Base-by-base conservation (phyloP, 2,113 vertebrate species). In the Dipodomys merriami region DNA sequence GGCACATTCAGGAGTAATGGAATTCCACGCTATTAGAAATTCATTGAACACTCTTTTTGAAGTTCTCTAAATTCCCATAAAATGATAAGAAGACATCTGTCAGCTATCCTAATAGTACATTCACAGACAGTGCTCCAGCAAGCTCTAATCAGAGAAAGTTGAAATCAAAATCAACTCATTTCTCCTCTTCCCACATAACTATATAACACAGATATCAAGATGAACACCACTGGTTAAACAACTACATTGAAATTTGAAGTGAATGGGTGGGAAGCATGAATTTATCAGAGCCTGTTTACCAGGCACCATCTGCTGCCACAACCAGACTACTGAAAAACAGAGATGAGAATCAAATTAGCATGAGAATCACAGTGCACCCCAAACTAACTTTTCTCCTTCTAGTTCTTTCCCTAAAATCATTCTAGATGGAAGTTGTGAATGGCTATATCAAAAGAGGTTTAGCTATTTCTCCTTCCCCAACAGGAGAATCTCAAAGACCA, bases 141-240 rank as follows among this genome's bases (percentile, higher is more conserved):
- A 67, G 16, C 30, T 25, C 25, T 27, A 62, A 46, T 95, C 57
- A 71, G 83, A 97, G 90, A 86, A 88, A 85, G 62, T 49, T 94
- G 83, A 94, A 96, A 92, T 94, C 71, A 93, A 71, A 94, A 95
- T 57, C 89, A 71, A 88, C 25, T 82, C 64, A 0, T 76, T 95
- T 96, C 5, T 96, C 91, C 53, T 81, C 65, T 93, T 88, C 79
- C 62, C 89, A 49, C 92, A 95, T 84, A 79, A 62, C 73, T 83
- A 74, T 44, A 71, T 92, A 27, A 81, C 30, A 85, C 88, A 96
- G 93, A 76, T 62, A 83, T 94, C 69, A 90, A 91, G 44, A 74
- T 6, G 90, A 90, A 92, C 1, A 2, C 94, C 94, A 87, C 46
- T 93, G 87, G 62, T 7, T 1, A 53, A 74, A 49, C 46, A 93